Evolutionary conservation across 1,140 invertebrate species (phyloP).

Genomic region (Neomicropteryx cornuta): DNA sequence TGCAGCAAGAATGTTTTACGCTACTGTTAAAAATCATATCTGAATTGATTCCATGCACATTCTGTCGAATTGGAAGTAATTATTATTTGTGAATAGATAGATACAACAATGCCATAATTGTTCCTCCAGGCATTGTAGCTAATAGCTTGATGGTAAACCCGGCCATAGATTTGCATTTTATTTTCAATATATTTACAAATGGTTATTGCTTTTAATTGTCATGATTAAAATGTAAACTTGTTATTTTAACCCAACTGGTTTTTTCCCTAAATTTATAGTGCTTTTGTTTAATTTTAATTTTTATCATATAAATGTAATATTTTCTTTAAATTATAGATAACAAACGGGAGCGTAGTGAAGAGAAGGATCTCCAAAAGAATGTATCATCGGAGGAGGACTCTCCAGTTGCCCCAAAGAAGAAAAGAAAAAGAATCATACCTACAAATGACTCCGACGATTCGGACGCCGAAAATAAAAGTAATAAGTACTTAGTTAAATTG

Average conservation of each 20-base stretch:
- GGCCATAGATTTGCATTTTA: too few relatives aligned
- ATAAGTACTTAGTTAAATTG: constrained; percentile 16
- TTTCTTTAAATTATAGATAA: constrained; percentile 18
- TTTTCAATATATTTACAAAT: not conserved
- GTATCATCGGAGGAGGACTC: constrained; percentile 26
- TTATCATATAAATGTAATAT: constrained; percentile 7
- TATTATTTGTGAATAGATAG: too few relatives aligned
- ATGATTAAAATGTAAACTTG: constrained; percentile 21
- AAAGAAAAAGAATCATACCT: constrained; percentile 32
- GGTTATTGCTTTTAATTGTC: constrained; percentile 2
- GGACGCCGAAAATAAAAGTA: constrained; percentile 33
- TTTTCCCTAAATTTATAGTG: not conserved
- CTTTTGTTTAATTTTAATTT: constrained; percentile 2
- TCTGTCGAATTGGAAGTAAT: too few relatives aligned
- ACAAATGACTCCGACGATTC: constrained; percentile 39
- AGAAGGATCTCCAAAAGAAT: constrained; percentile 19
- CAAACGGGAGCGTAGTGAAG: constrained; percentile 23
- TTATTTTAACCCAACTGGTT: constrained; percentile 5
- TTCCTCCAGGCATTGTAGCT: too few relatives aligned
- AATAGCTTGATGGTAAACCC: too few relatives aligned
- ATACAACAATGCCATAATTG: too few relatives aligned
- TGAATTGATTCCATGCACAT: too few relatives aligned
- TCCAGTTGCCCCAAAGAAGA: constrained; percentile 23
- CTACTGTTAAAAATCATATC: too few relatives aligned
- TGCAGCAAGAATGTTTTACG: too few relatives aligned